Evolutionary conservation across 1,140 invertebrate species (phyloP), one percentile per base, ranked within the genome.

Genomic region (Tetramorium simillimum): DNA sequence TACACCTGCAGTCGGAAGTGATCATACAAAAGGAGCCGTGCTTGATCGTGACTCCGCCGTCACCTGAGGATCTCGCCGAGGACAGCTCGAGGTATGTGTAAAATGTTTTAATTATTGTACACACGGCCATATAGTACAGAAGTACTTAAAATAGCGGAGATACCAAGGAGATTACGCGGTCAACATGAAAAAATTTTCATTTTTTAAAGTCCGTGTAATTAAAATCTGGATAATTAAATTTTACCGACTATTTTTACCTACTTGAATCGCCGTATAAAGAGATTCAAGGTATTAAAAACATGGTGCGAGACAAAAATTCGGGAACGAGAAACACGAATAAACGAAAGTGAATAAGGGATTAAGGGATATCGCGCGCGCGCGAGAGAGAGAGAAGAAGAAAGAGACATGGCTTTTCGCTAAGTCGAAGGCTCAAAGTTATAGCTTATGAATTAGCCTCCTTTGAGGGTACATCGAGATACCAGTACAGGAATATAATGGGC

Each of bases 1-100:
- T 93, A 65, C 91, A 93, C 60, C 75, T 93, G n/a, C 92, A 93
- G 51, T 84, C 88, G 88, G 92, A 93, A 77, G 73, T 89, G 10
- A 92, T 90, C 78, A 85, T 91, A 76, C 91, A 88, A 58, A 91
- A 87, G 67, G 91, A 92, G 40, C 89, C 89, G n/a, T 84, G 80
- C 12, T 65, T 92, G 3, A 84, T 93, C 21, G 90, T 92, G 14
- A 92, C 91, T 18, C 88, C 91, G 14, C 92, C 89, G 7, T 91
- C 91, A 37, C 86, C 88, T n/a, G 85, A 91, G 28, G 72, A 86
- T 60, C 37, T 37, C n/a, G 33, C 14, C 24, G 63, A 70, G 16
- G 53, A 24, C 10, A 81, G 18, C n/a, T 53, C 43, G 33, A 81
- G 90, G 90, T 91, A 87, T 16, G 24, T 58, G 6, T 16, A 43